Conservation (phyloP, 2,113 vertebrate genomes). For the Calonectris borealis region DNA sequence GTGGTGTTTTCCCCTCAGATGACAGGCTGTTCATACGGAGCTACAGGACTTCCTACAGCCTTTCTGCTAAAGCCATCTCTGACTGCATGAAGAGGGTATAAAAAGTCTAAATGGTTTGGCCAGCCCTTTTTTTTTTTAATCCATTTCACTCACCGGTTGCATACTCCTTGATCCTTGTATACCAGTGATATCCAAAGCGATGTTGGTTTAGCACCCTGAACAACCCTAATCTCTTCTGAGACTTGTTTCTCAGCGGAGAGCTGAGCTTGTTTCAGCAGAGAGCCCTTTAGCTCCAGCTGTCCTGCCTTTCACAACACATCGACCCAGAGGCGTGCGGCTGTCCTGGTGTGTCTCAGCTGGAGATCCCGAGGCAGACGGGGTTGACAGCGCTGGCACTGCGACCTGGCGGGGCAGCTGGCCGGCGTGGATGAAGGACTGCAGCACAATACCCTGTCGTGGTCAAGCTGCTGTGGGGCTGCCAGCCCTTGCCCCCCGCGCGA, state of each 20-base stretch:
- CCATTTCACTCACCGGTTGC: background rate
- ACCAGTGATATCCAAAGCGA: background rate
- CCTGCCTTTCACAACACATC: background rate
- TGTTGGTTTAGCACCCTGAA: background rate
- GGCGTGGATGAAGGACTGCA: background rate
- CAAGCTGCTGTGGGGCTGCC: background rate
- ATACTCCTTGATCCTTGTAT: background rate
- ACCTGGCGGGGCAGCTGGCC: accelerated
- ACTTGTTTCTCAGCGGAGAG: background rate
- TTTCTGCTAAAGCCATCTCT: background rate
- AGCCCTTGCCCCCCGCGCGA: accelerated
- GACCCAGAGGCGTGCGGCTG: background rate
- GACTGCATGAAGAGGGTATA: background rate
- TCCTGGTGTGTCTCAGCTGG: background rate
- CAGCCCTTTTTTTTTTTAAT: background rate
- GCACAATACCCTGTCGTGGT: background rate
- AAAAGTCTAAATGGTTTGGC: background rate
- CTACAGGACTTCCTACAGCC: background rate
- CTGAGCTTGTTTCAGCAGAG: background rate
- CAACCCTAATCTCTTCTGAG: background rate
- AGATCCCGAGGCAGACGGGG: background rate
- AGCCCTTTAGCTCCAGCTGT: background rate
- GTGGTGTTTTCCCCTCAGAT: background rate
- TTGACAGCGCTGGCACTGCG: background rate
- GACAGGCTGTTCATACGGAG: background rate